Percentiles rank a stretch among this genome's conserved stretches.
Conservation (phyloP, 2,888 invertebrate genomes). For the Steromphala cineraria region DNA sequence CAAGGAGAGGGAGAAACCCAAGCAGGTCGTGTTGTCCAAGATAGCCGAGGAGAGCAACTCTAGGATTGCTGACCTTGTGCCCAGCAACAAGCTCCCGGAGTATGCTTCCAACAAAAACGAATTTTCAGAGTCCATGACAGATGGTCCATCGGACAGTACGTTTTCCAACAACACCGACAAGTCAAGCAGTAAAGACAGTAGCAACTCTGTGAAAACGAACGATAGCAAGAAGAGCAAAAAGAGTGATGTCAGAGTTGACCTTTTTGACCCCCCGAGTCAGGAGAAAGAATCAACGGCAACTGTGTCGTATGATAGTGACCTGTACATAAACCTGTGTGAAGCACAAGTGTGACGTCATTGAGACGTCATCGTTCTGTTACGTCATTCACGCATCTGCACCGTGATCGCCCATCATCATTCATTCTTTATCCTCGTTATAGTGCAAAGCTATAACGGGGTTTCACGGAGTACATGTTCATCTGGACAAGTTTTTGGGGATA, state of each 20-base stretch:
- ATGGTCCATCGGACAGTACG: slow-evolving; percentile 59
- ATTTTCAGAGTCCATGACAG: slow-evolving; percentile 38
- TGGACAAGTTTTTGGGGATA: neutral
- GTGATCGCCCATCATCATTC: neutral
- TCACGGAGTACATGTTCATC: slow-evolving; percentile 4
- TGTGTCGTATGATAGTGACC: slow-evolving; percentile 69
- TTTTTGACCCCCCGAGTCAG: slow-evolving; percentile 70
- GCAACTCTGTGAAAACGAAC: slow-evolving; percentile 44
- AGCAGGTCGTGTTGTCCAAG: slow-evolving; percentile 64
- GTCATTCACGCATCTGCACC: neutral
- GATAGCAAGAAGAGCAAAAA: slow-evolving; percentile 59
- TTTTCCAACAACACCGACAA: slow-evolving; percentile 62
- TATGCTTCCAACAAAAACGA: slow-evolving; percentile 37
- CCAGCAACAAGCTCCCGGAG: slow-evolving; percentile 34
- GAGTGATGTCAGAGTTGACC: slow-evolving; percentile 64
- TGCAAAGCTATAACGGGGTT: neutral
- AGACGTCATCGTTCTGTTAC: slow-evolving; percentile 3
- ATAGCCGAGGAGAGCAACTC: slow-evolving; percentile 67
- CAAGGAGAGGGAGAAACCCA: slow-evolving; percentile 62
- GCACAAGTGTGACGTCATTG: slow-evolving; percentile 61
- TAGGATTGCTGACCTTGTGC: slow-evolving; percentile 16
- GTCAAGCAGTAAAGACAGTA: slow-evolving; percentile 51
- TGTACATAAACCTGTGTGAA: slow-evolving; percentile 70
- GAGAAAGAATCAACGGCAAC: slow-evolving; percentile 71
- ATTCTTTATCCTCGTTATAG: neutral